Evolutionary conservation across 2,888 invertebrate genomes (phyloP).

Genomic region (Heliconius hortense): DNA sequence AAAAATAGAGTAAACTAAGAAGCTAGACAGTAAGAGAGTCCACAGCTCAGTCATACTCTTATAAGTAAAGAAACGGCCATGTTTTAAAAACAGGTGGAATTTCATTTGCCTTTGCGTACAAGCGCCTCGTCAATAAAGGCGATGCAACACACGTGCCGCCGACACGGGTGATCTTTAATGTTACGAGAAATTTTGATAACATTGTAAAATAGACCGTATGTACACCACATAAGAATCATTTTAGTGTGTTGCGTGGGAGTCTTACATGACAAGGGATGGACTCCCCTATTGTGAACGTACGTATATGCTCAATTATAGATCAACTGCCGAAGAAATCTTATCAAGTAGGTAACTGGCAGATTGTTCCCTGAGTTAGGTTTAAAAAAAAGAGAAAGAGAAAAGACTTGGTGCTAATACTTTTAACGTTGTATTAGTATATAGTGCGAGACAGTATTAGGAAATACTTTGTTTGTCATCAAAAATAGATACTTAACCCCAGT

Average conservation of each 20-base stretch:
- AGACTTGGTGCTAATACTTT: too few relatives aligned
- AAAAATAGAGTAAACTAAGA: neutral
- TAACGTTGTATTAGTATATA: too few relatives aligned
- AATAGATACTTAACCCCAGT: neutral
- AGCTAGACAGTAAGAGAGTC: constrained; percentile 36
- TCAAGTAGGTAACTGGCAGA: neutral
- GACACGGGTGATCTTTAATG: constrained; percentile 69
- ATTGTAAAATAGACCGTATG: constrained; percentile 36
- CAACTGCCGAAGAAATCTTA: constrained; percentile 40
- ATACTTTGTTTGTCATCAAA: neutral
- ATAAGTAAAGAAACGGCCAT: constrained; percentile 56
- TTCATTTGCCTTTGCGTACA: constrained; percentile 65
- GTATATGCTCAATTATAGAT: constrained; percentile 66
- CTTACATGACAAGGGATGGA: constrained; percentile 67
- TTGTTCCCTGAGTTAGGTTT: neutral
- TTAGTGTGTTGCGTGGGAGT: constrained; percentile 48
- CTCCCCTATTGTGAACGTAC: constrained; percentile 75
- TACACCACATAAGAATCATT: constrained; percentile 44
- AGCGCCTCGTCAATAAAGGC: constrained; percentile 74
- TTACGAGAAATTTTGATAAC: constrained; percentile 42
- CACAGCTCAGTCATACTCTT: constrained; percentile 47
- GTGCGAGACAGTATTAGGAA: neutral
- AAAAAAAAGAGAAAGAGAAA: too few relatives aligned
- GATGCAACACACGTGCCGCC: constrained; percentile 75
- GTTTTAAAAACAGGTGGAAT: constrained; percentile 75